phyloP scores from a whole-genome alignment of 1,140 invertebrate species.

The Formica exsecta region DNA sequence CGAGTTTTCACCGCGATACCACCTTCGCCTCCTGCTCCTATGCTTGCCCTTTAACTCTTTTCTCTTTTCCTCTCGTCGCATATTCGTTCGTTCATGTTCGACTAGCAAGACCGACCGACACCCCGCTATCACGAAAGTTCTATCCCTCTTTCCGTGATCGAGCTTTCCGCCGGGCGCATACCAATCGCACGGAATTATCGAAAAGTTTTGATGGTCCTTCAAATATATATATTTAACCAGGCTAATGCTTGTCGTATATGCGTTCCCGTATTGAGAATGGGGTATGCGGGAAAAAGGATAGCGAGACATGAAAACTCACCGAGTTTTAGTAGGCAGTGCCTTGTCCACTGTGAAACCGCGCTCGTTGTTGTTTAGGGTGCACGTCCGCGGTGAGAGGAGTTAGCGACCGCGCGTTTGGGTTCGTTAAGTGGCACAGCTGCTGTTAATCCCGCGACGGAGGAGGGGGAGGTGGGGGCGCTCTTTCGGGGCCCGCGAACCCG shows the following conservation, averaged over 20 bases:
- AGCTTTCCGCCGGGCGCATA: conserved; percentile 30
- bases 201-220: conserved; percentile 71
- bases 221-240: conserved; percentile 40
- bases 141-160: conserved; percentile 18
- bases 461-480: neutral
- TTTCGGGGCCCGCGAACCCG: conserved; percentile 1
- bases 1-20: conserved; percentile 70
- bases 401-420: conserved; percentile 41
- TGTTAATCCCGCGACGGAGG: conserved; percentile 35
- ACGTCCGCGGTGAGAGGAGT: conserved; percentile 24
- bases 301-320: conserved; percentile 33
- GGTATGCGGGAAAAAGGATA: neutral
- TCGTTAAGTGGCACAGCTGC: conserved; percentile 52
- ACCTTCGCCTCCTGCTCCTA: conserved; percentile 29
- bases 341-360: conserved; percentile 24
- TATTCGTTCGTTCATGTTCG: neutral
- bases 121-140: conserved; percentile 27
- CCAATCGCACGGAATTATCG: conserved; percentile 68
- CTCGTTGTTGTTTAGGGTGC: conserved; percentile 35
- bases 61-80: conserved; percentile 9
- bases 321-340: conserved; percentile 13
- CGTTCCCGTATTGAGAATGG: no score
- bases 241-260: conserved; percentile 58
- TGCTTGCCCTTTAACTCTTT: conserved; percentile 47
- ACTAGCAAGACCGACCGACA: conserved; percentile 35